These are phyloP conservation scores for Pararge aegeria DNA, from an alignment of 1,140 invertebrate genomes.

Conservation along the genomic window DNA sequence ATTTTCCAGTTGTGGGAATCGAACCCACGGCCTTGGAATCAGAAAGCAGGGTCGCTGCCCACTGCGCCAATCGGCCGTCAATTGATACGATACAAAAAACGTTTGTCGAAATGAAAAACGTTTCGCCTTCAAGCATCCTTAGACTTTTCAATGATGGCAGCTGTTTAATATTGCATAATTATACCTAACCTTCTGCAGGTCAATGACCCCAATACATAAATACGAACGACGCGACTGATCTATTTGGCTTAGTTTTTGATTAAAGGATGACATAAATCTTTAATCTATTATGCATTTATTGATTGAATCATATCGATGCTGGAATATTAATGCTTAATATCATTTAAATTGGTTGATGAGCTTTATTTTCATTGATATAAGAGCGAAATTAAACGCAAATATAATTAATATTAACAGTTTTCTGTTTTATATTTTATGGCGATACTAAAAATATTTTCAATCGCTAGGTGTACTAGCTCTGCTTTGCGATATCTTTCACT, in stretches of 20 bases:
- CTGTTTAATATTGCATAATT: slow-evolving; percentile 22
- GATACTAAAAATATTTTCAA: background rate
- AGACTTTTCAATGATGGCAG: slow-evolving; percentile 17
- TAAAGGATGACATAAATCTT: slow-evolving; percentile 2
- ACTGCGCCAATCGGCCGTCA: no score
- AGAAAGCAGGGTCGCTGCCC: no score
- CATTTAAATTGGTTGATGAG: background rate
- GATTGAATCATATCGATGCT: background rate
- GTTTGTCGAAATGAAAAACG: no score
- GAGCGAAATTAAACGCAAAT: background rate
- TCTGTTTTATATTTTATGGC: background rate
- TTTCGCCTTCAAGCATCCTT: background rate
- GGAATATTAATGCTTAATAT: background rate
- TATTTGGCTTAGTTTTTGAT: background rate
- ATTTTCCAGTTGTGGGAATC: no score
- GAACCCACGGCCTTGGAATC: no score
- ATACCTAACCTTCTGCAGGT: slow-evolving; percentile 9
- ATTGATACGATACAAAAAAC: no score
- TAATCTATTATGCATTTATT: background rate
- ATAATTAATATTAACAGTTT: background rate
- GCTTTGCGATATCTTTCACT: no score
- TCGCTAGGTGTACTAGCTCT: no score
- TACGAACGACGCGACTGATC: background rate
- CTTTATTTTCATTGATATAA: background rate
- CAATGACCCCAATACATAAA: slow-evolving; percentile 6